Percentiles rank a stretch among this genome's conserved stretches.
phyloP scores from a whole-genome alignment of 2,113 vertebrate genomes.

The Gobius niger region DNA sequence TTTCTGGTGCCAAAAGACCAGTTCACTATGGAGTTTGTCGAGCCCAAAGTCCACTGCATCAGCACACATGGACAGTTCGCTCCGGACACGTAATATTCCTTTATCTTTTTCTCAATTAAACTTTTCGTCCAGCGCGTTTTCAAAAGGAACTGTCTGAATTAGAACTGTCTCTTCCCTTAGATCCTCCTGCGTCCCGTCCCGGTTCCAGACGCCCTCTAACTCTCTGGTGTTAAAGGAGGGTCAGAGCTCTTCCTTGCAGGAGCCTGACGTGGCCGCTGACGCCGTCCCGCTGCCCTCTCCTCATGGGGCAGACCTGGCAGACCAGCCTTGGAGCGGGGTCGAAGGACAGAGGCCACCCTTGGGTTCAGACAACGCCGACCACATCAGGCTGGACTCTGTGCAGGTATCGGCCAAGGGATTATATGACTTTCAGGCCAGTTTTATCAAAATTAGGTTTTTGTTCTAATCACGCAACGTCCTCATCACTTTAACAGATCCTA shows the following conservation, averaged over 20 bases:
- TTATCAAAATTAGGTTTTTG: too few relatives aligned
- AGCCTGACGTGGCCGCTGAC: constrained; percentile 67
- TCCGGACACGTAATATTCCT: constrained; percentile 79
- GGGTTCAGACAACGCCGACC: constrained; percentile 74
- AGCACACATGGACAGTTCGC: constrained; percentile 82
- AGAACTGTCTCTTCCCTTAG: constrained; percentile 5
- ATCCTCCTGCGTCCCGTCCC: constrained; percentile 82
- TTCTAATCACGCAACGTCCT: too few relatives aligned
- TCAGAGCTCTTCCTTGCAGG: constrained; percentile 75
- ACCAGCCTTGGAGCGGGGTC: constrained; percentile 58
- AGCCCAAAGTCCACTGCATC: constrained; percentile 85
- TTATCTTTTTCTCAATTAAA: neutral
- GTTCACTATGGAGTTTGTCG: constrained; percentile 85
- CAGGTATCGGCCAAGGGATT: constrained; percentile 78
- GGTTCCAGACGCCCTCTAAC: constrained; percentile 88
- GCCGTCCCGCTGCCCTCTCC: constrained; percentile 45
- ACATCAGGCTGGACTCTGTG: constrained; percentile 80
- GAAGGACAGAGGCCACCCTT: constrained; percentile 75
- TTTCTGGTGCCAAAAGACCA: constrained; percentile 80
- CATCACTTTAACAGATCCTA: too few relatives aligned
- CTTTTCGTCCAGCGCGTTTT: neutral
- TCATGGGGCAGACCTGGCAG: constrained; percentile 1
- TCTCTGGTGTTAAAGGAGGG: constrained; percentile 84
- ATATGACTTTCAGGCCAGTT: too few relatives aligned
- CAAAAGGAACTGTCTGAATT: neutral